Conservation (phyloP, 2,797 vertebrate genomes). For the Nyctalus aviator region DNA sequence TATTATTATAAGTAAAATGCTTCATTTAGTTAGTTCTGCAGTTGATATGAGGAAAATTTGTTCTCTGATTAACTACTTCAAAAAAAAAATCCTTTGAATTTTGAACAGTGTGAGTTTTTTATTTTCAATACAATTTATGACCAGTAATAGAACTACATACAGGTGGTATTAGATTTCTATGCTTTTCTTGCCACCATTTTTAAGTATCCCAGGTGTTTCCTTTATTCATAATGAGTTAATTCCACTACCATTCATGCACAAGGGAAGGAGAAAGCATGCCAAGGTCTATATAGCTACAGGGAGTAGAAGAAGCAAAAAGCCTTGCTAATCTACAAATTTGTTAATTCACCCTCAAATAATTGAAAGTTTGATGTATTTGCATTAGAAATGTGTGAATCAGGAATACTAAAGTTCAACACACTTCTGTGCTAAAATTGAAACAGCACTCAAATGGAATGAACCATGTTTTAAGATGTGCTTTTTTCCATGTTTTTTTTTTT, state of each 20-base stretch:
- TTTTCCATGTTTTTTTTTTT: neutral
- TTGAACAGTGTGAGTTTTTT: slow-evolving; percentile 56
- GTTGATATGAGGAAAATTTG: slow-evolving; percentile 53
- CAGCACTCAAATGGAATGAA: neutral
- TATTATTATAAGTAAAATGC: slow-evolving; percentile 56
- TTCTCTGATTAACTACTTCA: slow-evolving; percentile 64
- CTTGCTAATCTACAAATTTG: slow-evolving; percentile 39
- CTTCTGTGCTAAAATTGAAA: slow-evolving; percentile 54
- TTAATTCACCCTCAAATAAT: slow-evolving; percentile 53
- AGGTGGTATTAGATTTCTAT: slow-evolving; percentile 66
- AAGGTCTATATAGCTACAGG: slow-evolving; percentile 27
- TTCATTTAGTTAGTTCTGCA: slow-evolving; percentile 52
- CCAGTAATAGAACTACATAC: slow-evolving; percentile 58
- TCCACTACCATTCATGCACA: slow-evolving; percentile 43
- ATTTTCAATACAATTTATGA: slow-evolving; percentile 65
- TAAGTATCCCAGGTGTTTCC: slow-evolving; percentile 73
- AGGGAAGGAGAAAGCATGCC: neutral
- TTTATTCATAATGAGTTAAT: slow-evolving; percentile 71
- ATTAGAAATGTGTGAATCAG: slow-evolving; percentile 34
- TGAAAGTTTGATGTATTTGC: slow-evolving; percentile 62
- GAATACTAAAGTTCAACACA: slow-evolving; percentile 4
- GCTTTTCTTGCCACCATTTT: slow-evolving; percentile 58
- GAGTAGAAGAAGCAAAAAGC: slow-evolving; percentile 47
- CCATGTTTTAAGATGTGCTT: slow-evolving; percentile 19
- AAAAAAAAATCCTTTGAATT: slow-evolving; percentile 66